phyloP scores from a whole-genome alignment of 2,797 vertebrate genomes.

The Pangasius sanitwongsei region DNA sequence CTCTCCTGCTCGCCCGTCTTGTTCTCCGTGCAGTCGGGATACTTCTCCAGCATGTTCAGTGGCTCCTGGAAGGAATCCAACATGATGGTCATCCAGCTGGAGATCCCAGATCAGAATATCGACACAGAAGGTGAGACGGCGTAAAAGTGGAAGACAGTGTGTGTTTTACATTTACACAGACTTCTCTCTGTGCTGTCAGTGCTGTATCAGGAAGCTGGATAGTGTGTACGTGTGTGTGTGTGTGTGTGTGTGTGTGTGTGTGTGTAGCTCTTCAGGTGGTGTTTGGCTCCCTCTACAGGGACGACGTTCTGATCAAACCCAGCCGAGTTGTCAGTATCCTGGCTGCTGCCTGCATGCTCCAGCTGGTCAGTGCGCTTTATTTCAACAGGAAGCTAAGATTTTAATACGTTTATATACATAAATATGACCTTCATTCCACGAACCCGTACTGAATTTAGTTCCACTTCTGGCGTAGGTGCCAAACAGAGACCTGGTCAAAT shows the following conservation, averaged over 20 bases:
- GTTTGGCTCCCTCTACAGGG: slow-evolving; percentile 95
- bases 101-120: slow-evolving; percentile 98
- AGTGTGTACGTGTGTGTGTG: neutral
- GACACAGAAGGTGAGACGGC: slow-evolving; percentile 86
- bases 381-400: neutral
- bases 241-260: neutral
- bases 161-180: neutral
- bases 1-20: neutral
- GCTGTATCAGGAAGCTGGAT: neutral
- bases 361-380: slow-evolving; percentile 85
- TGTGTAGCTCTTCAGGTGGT: slow-evolving; percentile 91
- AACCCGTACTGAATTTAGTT: neutral
- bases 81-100: slow-evolving; percentile 92
- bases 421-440: neutral
- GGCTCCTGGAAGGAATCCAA: slow-evolving; percentile 97
- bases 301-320: slow-evolving; percentile 95
- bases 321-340: slow-evolving; percentile 91
- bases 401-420: neutral
- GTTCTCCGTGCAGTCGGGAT: slow-evolving; percentile 83
- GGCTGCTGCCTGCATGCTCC: slow-evolving; percentile 95
- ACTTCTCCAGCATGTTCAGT: slow-evolving; percentile 99
- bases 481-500: neutral
- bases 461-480: neutral
- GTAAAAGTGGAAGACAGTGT: neutral
- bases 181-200: neutral